A percentile compares a stretch with the other conserved stretches of the same genome.
Evolutionary conservation across 2,888 invertebrate genomes (phyloP).

Genomic region (Malachius bipustulatus): DNA sequence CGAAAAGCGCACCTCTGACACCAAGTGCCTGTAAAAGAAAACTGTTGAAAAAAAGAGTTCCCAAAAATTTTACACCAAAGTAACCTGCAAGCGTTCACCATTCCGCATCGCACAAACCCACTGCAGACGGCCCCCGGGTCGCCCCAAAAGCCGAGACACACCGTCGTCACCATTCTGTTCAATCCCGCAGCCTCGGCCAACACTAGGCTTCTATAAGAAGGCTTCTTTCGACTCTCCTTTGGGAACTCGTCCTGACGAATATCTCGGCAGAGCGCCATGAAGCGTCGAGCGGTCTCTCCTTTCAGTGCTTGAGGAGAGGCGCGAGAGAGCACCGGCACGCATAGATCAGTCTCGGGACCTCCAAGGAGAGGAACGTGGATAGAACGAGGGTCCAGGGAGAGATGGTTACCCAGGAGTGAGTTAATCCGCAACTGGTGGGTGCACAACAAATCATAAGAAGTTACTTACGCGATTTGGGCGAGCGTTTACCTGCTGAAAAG

Average conservation of each 20-base stretch:
- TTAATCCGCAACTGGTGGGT: conserved; percentile 42
- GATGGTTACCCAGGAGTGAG: conserved; percentile 47
- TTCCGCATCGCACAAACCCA: conserved; percentile 29
- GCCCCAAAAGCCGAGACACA: conserved; percentile 31
- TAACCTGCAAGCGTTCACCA: conserved; percentile 29
- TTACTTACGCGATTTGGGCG: not conserved
- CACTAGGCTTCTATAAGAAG: conserved; percentile 9
- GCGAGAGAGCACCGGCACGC: conserved; percentile 52
- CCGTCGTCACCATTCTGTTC: conserved; percentile 28
- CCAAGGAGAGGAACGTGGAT: conserved; percentile 53
- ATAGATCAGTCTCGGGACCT: conserved; percentile 52
- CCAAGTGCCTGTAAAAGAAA: conserved; percentile 27
- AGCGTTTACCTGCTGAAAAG: conserved; percentile 26
- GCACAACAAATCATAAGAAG: not conserved
- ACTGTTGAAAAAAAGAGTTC: too few relatives aligned
- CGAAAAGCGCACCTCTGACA: conserved; percentile 37
- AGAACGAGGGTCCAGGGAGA: conserved; percentile 44
- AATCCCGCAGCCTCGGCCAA: conserved; percentile 27
- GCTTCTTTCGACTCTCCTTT: conserved; percentile 15
- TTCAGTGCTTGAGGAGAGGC: conserved; percentile 38
- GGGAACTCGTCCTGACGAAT: conserved; percentile 20
- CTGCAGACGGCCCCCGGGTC: conserved; percentile 24
- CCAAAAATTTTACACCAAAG: too few relatives aligned
- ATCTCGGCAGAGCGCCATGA: conserved; percentile 21
- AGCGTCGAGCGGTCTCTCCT: conserved; percentile 23